Base-by-base conservation (phyloP, 2,113 vertebrate genomes). In the Anas platyrhynchos region DNA sequence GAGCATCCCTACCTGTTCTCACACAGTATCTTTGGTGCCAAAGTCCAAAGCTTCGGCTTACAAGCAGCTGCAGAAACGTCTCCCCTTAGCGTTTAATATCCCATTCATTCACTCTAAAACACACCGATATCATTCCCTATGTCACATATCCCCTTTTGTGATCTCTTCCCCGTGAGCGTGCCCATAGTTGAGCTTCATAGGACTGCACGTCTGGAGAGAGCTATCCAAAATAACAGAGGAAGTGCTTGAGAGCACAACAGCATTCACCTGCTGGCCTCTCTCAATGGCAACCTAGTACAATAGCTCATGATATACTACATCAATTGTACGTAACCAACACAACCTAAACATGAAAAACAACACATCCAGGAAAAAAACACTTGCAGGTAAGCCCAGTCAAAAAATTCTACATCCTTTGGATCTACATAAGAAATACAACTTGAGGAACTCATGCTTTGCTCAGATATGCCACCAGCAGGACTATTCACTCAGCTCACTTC, bases 11-110 rank as follows among this genome's bases (percentile, higher is more conserved):
- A 50, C 21, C 52, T 66, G 31, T 36, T 50, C 31, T 65, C 43
- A 26, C 43, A 25, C 3, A 21, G 48, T 18, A 63, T 29, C 36
- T 36, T 43, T 2, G 0, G 6, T 9, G n/a, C 54, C 34, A 36
- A 71, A 79, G 17, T 58, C 32, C 52, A 25, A 61, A 59, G 32
- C 34, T 13, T 43, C 43, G 16, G 43, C 23, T 16, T 72, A 43
- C 12, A 10, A 10, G 13, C 25, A 71, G 29, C 18, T 44, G 16
- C 65, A 91, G 22, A 72, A 68, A 38, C 11, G 6, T 50, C 65
- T 43, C 69, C 46, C 25, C 69, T 77, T 59, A 55, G n/a, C 34
- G 41, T 50, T 65, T 34, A 41, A 48, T 36, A 48, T 21, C 20
- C 29, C 48, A 25, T 34, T 25, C 13, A 9, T 36, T 58, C 18